Evolutionary conservation across 2,113 vertebrate species (phyloP).

Genomic region (Gymnogyps californianus): DNA sequence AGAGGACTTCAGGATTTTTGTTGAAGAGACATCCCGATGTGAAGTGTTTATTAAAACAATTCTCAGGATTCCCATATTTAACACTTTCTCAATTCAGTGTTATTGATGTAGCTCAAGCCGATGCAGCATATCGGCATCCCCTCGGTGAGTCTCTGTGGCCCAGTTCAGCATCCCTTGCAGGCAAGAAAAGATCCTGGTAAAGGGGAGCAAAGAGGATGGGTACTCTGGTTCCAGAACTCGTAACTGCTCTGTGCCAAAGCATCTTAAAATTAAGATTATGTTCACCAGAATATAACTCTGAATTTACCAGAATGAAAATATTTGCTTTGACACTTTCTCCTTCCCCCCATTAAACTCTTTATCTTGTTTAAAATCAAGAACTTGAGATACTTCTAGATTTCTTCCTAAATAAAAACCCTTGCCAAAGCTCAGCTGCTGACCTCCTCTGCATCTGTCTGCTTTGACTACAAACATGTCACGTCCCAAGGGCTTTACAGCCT

Average conservation of each 20-base stretch:
- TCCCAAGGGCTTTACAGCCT: not conserved
- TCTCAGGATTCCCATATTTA: not conserved
- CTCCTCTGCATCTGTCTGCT: not conserved
- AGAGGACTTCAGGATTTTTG: not conserved
- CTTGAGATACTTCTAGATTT: not conserved
- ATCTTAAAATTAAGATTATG: not conserved
- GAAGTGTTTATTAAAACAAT: not conserved
- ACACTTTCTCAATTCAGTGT: accelerated
- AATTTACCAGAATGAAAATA: not conserved
- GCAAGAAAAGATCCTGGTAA: not conserved
- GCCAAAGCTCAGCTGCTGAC: not conserved
- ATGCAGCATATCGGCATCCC: not conserved
- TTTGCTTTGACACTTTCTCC: not conserved
- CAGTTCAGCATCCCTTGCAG: not conserved
- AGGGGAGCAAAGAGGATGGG: not conserved
- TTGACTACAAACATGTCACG: not conserved
- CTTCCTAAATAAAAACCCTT: not conserved
- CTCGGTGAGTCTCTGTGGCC: not conserved
- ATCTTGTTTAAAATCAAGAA: not conserved
- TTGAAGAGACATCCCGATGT: not conserved
- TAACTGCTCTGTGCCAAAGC: not conserved
- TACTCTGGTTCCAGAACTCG: not conserved
- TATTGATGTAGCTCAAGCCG: accelerated
- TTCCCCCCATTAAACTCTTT: not conserved
- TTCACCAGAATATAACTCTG: not conserved